Evolutionary conservation across 1,140 invertebrate species (phyloP).

Genomic region (Hyles vespertilio): DNA sequence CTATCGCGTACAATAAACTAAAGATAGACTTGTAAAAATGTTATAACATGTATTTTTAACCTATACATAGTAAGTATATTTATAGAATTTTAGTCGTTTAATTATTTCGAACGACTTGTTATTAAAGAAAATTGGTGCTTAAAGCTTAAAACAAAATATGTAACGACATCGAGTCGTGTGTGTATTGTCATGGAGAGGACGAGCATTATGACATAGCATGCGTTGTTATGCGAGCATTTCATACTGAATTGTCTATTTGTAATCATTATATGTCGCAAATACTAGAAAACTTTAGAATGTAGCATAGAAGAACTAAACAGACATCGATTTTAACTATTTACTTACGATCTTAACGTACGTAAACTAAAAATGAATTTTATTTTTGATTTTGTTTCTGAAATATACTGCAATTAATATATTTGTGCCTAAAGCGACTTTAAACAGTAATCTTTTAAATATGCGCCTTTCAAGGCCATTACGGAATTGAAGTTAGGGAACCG

Average conservation of each 20-base stretch:
- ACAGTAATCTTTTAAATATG: too few relatives aligned
- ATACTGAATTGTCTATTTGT: conserved; percentile 43
- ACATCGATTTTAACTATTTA: too few relatives aligned
- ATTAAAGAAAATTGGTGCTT: conserved; percentile 75
- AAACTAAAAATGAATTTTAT: too few relatives aligned
- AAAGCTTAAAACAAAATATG: conserved; percentile 73
- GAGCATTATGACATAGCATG: conserved; percentile 72
- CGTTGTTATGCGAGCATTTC: conserved; percentile 65
- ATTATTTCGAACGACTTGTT: conserved; percentile 76
- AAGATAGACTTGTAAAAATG: conserved; percentile 74
- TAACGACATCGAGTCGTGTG: conserved; percentile 45
- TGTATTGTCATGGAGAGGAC: conserved; percentile 65
- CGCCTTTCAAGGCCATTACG: too few relatives aligned
- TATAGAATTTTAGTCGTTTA: conserved; percentile 76
- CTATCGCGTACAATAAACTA: conserved; percentile 37
- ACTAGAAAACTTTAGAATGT: too few relatives aligned
- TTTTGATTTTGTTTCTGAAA: too few relatives aligned
- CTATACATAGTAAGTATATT: conserved; percentile 75
- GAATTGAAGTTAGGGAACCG: too few relatives aligned
- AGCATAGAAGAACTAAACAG: too few relatives aligned
- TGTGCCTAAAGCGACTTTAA: too few relatives aligned
- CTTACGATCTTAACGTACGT: too few relatives aligned
- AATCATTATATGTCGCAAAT: conserved; percentile 3
- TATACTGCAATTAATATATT: too few relatives aligned
- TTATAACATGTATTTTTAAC: conserved; percentile 75